Percentiles rank a stretch among this genome's conserved stretches.
These are phyloP conservation scores for Myotis daubentonii DNA, from an alignment of 2,797 vertebrate genomes.

Conservation along the genomic window DNA sequence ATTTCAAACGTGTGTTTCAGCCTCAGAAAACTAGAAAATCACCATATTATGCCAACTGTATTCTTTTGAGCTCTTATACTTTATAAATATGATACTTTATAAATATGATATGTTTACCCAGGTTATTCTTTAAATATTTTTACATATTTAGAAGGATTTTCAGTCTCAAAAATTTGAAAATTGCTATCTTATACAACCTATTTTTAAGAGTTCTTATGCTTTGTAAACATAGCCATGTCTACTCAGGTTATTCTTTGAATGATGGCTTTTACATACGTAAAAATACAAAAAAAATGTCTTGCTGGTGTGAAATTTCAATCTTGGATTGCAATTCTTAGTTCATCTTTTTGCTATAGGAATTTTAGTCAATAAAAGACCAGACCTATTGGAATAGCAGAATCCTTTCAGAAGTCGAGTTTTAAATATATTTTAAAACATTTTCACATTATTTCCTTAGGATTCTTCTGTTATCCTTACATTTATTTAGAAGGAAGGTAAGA, in stretches of 20 bases:
- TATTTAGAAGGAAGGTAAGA: conserved; percentile 1
- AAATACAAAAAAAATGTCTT: neutral
- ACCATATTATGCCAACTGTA: neutral
- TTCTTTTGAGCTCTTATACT: neutral
- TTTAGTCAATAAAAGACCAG: neutral
- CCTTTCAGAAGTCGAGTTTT: conserved; percentile 22
- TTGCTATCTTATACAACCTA: neutral
- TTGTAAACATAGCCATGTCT: neutral
- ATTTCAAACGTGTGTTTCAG: neutral
- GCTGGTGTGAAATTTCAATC: neutral
- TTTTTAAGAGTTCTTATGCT: neutral
- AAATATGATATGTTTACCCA: neutral
- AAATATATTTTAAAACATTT: conserved; percentile 39
- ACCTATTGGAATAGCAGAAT: neutral
- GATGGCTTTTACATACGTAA: neutral
- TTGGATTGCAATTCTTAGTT: conserved; percentile 16
- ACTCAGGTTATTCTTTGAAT: neutral
- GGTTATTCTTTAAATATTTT: conserved; percentile 37
- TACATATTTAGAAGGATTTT: conserved; percentile 1
- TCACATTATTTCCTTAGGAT: neutral
- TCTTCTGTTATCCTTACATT: neutral
- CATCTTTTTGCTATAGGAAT: neutral
- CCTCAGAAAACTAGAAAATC: neutral
- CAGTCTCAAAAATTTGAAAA: neutral
- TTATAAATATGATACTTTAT: neutral